These are phyloP conservation scores for Gobio occitaniae DNA, from an alignment of 2,797 vertebrate species.

Conservation along the genomic window DNA sequence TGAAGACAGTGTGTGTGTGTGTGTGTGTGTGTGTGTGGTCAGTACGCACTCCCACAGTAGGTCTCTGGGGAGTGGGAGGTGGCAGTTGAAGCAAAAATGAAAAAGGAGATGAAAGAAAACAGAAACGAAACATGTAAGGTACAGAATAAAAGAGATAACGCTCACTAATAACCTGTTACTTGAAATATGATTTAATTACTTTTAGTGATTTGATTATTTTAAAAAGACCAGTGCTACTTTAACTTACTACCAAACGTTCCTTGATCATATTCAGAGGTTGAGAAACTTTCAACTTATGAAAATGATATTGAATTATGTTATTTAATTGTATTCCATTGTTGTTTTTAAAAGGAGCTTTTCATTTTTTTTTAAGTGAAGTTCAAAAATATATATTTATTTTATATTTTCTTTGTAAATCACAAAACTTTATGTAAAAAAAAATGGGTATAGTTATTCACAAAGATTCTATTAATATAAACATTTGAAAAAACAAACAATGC, in stretches of 20 bases:
- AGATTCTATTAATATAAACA: too few relatives aligned
- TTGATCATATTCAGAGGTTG: neutral
- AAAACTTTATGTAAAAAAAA: too few relatives aligned
- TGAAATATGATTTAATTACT: neutral
- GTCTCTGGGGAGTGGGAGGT: slow-evolving; percentile 30
- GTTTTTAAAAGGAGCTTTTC: too few relatives aligned
- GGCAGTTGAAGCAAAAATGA: slow-evolving; percentile 5
- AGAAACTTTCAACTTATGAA: too few relatives aligned
- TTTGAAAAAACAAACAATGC: too few relatives aligned
- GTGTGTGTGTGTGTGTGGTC: neutral
- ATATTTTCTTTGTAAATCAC: too few relatives aligned
- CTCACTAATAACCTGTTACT: neutral
- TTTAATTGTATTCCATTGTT: too few relatives aligned
- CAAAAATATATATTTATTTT: too few relatives aligned
- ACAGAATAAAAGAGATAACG: neutral
- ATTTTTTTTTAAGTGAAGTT: too few relatives aligned
- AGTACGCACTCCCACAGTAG: neutral
- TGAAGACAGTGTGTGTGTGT: slow-evolving; percentile 26
- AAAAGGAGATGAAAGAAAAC: neutral
- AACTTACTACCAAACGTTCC: neutral
- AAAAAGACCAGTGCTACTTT: neutral
- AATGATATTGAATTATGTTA: too few relatives aligned
- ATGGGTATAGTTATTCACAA: too few relatives aligned
- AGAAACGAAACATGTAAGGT: neutral
- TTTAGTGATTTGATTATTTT: neutral